Percentiles rank a stretch among this genome's conserved stretches.
phyloP scores from a whole-genome alignment of 2,113 vertebrate species.

The Todiramphus chloris region DNA sequence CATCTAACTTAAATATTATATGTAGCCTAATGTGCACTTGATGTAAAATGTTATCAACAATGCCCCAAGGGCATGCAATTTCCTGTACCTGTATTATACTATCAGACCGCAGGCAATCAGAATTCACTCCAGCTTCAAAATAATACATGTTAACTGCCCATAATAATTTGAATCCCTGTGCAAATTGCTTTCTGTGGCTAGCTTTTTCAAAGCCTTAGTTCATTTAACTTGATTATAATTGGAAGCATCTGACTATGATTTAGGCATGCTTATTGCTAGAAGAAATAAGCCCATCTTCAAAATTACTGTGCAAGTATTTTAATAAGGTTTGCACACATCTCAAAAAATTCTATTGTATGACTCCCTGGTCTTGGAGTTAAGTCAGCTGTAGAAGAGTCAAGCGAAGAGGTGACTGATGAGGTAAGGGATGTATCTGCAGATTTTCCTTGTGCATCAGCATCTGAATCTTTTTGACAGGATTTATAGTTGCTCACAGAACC shows the following conservation, averaged over 20 bases:
- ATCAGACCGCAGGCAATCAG: conserved; percentile 46
- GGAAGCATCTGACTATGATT: conserved; percentile 87
- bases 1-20: conserved; percentile 54
- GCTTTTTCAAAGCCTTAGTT: conserved; percentile 80
- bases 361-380: conserved; percentile 89
- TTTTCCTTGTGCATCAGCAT: conserved; percentile 80
- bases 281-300: conserved; percentile 83
- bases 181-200: conserved; percentile 76
- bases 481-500: conserved; percentile 92
- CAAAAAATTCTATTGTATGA: conserved; percentile 98
- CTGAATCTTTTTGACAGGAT: conserved; percentile 86
- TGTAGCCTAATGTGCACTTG: conserved; percentile 68
- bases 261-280: conserved; percentile 98
- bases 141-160: conserved; percentile 35
- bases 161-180: conserved; percentile 61
- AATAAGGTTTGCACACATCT: conserved; percentile 99
- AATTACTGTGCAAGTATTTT: conserved; percentile 97
- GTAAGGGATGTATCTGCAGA: conserved; percentile 86
- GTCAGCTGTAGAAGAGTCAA: conserved; percentile 86
- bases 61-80: conserved; percentile 34
- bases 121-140: conserved; percentile 69
- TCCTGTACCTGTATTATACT: conserved; percentile 52
- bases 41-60: conserved; percentile 61
- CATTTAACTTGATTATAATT: conserved; percentile 74
- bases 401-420: conserved; percentile 90